Evolutionary conservation across 2,888 invertebrate genomes (phyloP), one percentile per base, ranked within the genome.

Genomic region (Anoplius nigerrimus): DNA sequence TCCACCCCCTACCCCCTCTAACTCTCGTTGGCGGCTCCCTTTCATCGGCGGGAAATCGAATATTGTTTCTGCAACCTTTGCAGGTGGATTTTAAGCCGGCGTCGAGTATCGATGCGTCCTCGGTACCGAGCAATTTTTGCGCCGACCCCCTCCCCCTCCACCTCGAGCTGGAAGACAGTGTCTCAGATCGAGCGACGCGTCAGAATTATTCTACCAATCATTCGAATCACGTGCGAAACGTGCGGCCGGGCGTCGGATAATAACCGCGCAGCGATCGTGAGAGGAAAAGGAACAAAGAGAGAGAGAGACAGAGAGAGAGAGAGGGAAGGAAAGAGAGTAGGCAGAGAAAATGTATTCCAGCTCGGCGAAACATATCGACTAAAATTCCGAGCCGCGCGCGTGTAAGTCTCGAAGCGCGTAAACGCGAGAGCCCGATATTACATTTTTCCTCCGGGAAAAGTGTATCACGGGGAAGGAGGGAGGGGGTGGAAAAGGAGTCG

Each of bases 21-120:
- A n/a, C n/a, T 22, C n/a, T 21, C 45, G 24, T 42, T 20, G 43
- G 13, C 42, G 43, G 42, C 24, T 56, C 58, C 42, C 54, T 57
- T 66, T 69, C 55, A 58, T 62, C 65, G 55, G 20, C 48, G 59
- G 24, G 4, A 53, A 34, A 56, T 46, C 51, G 48, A 58, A 60
- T 68, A 62, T 63, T 69, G 75, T 72, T 69, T 48, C 65, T 66
- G 66, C 60, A 53, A 58, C 57, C 54, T 61, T n/a, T 54, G 56
- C 27, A 69, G 54, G 58, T 53, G 58, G 58, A 67, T 68, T 62
- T 62, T 62, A 67, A 69, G 66, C 62, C 53, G 48, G 18, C 46
- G 51, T 43, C 22, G 34, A 43, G 34, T 34, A 51, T 67, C 42
- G 18, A 45, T 42, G 42, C 46, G 57, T 24, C 42, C 53, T 18